Base-by-base conservation (phyloP, 2,888 invertebrate genomes). In the Scrobipalpa atriplicella region DNA sequence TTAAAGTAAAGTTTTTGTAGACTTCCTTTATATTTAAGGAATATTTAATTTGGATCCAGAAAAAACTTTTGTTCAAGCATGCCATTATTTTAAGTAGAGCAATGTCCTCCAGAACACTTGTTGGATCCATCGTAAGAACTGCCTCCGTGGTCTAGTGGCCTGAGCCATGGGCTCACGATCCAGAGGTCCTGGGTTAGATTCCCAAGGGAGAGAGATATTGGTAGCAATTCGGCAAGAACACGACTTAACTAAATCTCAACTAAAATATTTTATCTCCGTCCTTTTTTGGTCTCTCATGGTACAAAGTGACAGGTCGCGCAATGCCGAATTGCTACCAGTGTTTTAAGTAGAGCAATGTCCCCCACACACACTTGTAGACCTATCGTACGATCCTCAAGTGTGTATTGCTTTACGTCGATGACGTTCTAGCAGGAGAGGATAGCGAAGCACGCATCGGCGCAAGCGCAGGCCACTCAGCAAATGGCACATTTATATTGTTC, bases 401-500 rank as follows among this genome's bases (percentile, higher is more conserved):
- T 47, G n/a, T 39, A 16, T 47, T n/a, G n/a, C n/a, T 47, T 6
- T 47, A 47, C 47, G 47, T 47, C n/a, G 47, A 47, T 47, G 47
- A 47, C 47, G 8, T 47, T 2, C n/a, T 16, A 16, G n/a, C 47
- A n/a, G 47, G 47, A 3, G n/a, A 47, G 47, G 36, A 58, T 11
- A 16, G 56, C 56, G 6, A 39, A 38, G 38, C 38, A 38, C 54
- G 63, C 39, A 39, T 54, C 54, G 58, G 38, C 58, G 58, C 58
- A 8, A 38, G 58, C 58, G 38, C 58, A 58, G 58, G 16, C 38
- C 58, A 58, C 58, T 58, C 58, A 64, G 52, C 64, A 64, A 64
- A 64, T 56, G 41, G 87, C 89, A 87, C 89, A 88, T 89, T 89
- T 87, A 85, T 90, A 89, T 89, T 85, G 90, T 90, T 89, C 89